Percentiles rank a stretch among this genome's conserved stretches.
Conservation (phyloP, 2,888 invertebrate species). For the Dendrolimus houi region DNA sequence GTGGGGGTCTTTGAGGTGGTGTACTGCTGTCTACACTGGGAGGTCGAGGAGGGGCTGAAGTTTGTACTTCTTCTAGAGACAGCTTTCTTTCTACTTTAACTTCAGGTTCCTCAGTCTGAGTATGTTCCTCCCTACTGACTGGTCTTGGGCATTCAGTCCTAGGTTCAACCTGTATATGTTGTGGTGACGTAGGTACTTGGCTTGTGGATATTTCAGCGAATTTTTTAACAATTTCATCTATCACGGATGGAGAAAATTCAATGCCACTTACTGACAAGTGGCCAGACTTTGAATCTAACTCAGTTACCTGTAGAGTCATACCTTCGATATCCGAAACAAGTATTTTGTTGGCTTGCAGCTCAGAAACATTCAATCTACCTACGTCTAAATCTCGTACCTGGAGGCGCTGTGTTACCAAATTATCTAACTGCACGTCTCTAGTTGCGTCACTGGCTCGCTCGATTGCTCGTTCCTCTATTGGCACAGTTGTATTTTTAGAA, state of each 20-base stretch:
- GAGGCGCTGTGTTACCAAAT: constrained; percentile 77
- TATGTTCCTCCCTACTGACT: constrained; percentile 56
- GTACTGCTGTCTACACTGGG: constrained; percentile 34
- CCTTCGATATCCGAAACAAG: constrained; percentile 89
- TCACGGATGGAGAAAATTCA: constrained; percentile 81
- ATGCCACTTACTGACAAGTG: constrained; percentile 81
- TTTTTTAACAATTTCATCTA: constrained; percentile 79
- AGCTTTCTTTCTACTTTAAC: constrained; percentile 16
- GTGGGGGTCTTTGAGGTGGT: constrained; percentile 65
- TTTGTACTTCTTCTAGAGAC: constrained; percentile 13
- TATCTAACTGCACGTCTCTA: constrained; percentile 60
- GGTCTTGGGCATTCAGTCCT: constrained; percentile 29
- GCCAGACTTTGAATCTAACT: constrained; percentile 82
- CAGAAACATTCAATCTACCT: constrained; percentile 85
- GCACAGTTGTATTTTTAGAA: constrained; percentile 24
- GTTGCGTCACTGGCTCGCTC: constrained; percentile 46
- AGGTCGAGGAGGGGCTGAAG: constrained; percentile 19
- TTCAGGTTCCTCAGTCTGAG: constrained; percentile 48
- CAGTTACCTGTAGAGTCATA: constrained; percentile 81
- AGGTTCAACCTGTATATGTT: constrained; percentile 19
- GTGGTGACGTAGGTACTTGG: constrained; percentile 16
- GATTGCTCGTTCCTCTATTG: constrained; percentile 39
- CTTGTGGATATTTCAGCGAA: constrained; percentile 63
- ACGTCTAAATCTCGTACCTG: constrained; percentile 87
- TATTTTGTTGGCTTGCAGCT: constrained; percentile 86